These are phyloP conservation scores for Ecliptopera silaceata DNA, from an alignment of 2,888 invertebrate species.

Conservation along the genomic window DNA sequence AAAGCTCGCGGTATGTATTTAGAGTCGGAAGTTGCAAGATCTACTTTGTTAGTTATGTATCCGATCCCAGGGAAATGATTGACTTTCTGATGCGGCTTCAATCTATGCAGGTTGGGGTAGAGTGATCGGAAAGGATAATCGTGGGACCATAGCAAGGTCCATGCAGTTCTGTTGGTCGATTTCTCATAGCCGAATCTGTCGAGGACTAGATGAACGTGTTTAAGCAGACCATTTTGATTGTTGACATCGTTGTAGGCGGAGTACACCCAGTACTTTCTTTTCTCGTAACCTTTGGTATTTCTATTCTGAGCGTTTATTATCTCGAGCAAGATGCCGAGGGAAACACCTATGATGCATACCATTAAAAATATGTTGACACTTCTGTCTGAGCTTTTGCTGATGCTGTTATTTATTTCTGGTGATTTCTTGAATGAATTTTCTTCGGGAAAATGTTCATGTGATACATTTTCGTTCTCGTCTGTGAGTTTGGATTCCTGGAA, in stretches of 20 bases:
- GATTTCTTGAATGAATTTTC: constrained; percentile 24
- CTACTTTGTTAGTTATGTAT: constrained; percentile 95
- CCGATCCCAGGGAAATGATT: constrained; percentile 98
- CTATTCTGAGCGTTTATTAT: constrained; percentile 56
- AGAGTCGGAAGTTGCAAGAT: constrained; percentile 90
- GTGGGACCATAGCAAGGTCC: constrained; percentile 97
- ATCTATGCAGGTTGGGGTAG: constrained; percentile 73
- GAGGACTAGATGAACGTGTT: constrained; percentile 92
- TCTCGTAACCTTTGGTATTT: constrained; percentile 29
- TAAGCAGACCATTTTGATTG: constrained; percentile 85
- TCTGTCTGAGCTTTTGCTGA: constrained; percentile 32
- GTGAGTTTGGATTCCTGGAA: constrained; percentile 38
- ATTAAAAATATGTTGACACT: constrained; percentile 56
- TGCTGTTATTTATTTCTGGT: constrained; percentile 30
- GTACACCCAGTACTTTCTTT: constrained; percentile 83
- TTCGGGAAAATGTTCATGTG: constrained; percentile 22
- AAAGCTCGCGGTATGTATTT: constrained; percentile 94
- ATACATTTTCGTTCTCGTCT: constrained; percentile 30
- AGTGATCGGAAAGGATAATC: constrained; percentile 92
- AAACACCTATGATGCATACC: constrained; percentile 63
- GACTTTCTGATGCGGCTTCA: constrained; percentile 89
- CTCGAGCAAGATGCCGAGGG: constrained; percentile 61
- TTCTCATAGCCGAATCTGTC: constrained; percentile 88
- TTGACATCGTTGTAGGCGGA: constrained; percentile 81
- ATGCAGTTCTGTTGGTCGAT: constrained; percentile 82